phyloP scores from a whole-genome alignment of 2,888 invertebrate genomes.

The Dermolepida albohirtum region DNA sequence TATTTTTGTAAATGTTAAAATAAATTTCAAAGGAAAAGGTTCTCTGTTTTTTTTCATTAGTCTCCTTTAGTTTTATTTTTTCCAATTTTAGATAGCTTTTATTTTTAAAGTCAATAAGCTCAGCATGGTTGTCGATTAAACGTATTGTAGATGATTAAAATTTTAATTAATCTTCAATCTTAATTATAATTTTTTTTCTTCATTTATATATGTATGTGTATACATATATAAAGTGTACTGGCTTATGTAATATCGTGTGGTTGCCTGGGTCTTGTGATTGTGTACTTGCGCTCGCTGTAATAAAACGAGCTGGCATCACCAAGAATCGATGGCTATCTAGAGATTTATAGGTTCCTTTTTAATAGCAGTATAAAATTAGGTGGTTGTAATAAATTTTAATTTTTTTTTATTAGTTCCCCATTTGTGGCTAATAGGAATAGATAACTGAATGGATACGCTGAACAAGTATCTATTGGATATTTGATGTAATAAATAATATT shows the following conservation, averaged over 20 bases:
- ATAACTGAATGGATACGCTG: background rate
- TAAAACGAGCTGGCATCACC: constrained; percentile 24
- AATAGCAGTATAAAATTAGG: constrained; percentile 33
- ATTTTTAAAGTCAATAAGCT: constrained; percentile 30
- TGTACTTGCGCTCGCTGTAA: constrained; percentile 2
- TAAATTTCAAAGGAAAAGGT: constrained; percentile 9
- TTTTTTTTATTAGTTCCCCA: constrained; percentile 5
- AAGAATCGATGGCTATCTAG: constrained; percentile 29
- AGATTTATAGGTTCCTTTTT: constrained; percentile 33
- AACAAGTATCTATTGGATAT: constrained; percentile 13
- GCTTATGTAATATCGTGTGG: too few relatives aligned
- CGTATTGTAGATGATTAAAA: constrained; percentile 36
- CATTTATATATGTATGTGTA: background rate
- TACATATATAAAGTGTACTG: too few relatives aligned
- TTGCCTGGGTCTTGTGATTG: too few relatives aligned
- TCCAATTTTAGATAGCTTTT: constrained; percentile 3
- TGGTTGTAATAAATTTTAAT: constrained; percentile 33
- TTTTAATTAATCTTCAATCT: constrained; percentile 39
- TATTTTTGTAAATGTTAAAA: constrained; percentile 31
- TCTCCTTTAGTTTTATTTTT: too few relatives aligned
- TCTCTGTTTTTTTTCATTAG: background rate
- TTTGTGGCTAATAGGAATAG: too few relatives aligned
- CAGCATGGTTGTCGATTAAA: constrained; percentile 30
- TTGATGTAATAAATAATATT: constrained; percentile 13
- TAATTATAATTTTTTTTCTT: constrained; percentile 34